phyloP scores from a whole-genome alignment of 2,888 invertebrate species.

The Alviniconcha strummeri region DNA sequence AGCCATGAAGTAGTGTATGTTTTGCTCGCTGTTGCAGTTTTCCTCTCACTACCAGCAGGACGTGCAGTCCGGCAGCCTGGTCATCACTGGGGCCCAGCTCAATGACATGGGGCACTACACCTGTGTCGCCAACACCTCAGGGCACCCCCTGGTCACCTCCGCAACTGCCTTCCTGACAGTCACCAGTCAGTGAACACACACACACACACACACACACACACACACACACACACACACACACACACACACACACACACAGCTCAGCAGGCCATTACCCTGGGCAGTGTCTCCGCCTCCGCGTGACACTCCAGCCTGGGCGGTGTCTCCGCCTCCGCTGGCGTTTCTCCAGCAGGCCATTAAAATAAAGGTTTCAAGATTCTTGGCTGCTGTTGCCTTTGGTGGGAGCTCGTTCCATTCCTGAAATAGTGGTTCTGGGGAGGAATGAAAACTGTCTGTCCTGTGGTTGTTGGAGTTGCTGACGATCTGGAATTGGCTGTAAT shows the following conservation, averaged over 20 bases:
- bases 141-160: slow-evolving; percentile 80
- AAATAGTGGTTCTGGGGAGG: no score
- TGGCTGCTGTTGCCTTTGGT: no score
- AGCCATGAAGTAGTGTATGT: not conserved
- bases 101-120: slow-evolving; percentile 81
- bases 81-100: slow-evolving; percentile 76
- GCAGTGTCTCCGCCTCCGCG: slow-evolving; percentile 86
- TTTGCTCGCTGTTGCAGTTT: slow-evolving; percentile 12
- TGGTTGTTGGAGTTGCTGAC: no score
- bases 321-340: no score
- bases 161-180: slow-evolving; percentile 79
- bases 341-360: no score
- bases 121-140: slow-evolving; percentile 81
- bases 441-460: no score
- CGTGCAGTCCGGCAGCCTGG: slow-evolving; percentile 76
- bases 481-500: no score
- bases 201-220: not conserved
- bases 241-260: not conserved
- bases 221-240: slow-evolving; percentile 3
- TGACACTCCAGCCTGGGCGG: no score
- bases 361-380: no score
- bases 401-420: no score
- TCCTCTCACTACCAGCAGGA: slow-evolving; percentile 56
- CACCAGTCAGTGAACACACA: slow-evolving; percentile 75
- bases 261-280: no score